A percentile compares a stretch with the other conserved stretches of the same genome.
Conservation (phyloP, 2,888 invertebrate genomes). For the Drosophila setosimentum region DNA sequence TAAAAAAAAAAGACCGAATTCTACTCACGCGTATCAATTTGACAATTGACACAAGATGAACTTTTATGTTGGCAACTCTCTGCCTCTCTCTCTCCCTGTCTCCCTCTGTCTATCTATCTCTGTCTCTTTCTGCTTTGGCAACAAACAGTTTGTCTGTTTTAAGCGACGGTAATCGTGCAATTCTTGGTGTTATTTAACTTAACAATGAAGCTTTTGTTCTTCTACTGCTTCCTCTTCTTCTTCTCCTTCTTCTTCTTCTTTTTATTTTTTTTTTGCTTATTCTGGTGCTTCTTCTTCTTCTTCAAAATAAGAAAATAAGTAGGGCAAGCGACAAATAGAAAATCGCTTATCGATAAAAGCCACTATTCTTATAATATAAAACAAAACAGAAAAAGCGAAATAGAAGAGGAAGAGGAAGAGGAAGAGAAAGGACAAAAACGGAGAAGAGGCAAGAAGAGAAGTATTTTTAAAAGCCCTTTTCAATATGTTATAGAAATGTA, state of each 20-base stretch:
- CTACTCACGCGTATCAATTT: not conserved
- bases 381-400: not conserved
- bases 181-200: slow-evolving; percentile 20
- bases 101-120: not conserved
- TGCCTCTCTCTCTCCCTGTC: not conserved
- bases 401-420: too few relatives aligned
- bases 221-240: not conserved
- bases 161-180: slow-evolving; percentile 14
- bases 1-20: not conserved
- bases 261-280: not conserved
- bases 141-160: slow-evolving; percentile 62
- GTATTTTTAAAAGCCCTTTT: too few relatives aligned
- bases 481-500: too few relatives aligned
- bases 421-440: not conserved
- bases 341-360: not conserved
- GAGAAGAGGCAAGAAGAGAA: too few relatives aligned
- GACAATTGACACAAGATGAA: not conserved
- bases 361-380: not conserved
- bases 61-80: not conserved
- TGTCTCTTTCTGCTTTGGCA: slow-evolving; percentile 2
- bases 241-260: not conserved
- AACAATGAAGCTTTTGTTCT: slow-evolving; percentile 51
- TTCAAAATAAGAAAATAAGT: not conserved
- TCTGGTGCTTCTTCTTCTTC: not conserved
- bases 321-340: not conserved